Evolutionary conservation across 1,140 invertebrate genomes (phyloP), one percentile per base, ranked within the genome.

Genomic region (Physella acuta): DNA sequence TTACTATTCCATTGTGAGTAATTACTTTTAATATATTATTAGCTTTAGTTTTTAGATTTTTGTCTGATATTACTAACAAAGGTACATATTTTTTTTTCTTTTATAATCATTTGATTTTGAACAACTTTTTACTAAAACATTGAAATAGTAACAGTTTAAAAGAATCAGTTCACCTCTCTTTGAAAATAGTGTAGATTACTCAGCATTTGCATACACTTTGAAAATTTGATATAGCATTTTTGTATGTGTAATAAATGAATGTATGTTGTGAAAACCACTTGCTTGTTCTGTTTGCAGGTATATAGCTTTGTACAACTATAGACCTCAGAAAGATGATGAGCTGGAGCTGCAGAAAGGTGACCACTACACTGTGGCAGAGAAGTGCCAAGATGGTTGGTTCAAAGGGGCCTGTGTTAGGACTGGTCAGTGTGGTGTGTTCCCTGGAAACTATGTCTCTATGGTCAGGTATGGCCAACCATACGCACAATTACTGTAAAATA

Each of bases 381-480:
- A 80, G 61, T 84, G 82, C 71, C 79, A 81, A 31, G 83, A 85
- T 72, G 83, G 83, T 39, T 85, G 83, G 83, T 84, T 76, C 68
- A 82, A 79, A 72, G 83, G 83, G 1, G 64, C 72, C 24, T 82
- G 76, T 70, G 90, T 93, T 79, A 77, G 77, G 24, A 75, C 78
- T 30, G 79, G 77, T 5, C 58, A 71, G 30, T 62, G 63, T 30
- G 83, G 83, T 2, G 82, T 85, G 5, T 85, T 84, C 69, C 83
- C 83, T 28, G 83, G 83, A 52, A 85, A 85, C 67, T 85, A 85
- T 74, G 83, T 84, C 33, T 77, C 82, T 60, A 88, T 90, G 52
- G 89, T 90, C 62, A 90, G 88, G 89, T 90, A 84, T 77, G 84
- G 68, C 26, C 24, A 17, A n/a, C n/a, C n/a, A n/a, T n/a, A n/a